phyloP scores from a whole-genome alignment of 2,888 invertebrate species.

The Liposcelis brunnea region DNA sequence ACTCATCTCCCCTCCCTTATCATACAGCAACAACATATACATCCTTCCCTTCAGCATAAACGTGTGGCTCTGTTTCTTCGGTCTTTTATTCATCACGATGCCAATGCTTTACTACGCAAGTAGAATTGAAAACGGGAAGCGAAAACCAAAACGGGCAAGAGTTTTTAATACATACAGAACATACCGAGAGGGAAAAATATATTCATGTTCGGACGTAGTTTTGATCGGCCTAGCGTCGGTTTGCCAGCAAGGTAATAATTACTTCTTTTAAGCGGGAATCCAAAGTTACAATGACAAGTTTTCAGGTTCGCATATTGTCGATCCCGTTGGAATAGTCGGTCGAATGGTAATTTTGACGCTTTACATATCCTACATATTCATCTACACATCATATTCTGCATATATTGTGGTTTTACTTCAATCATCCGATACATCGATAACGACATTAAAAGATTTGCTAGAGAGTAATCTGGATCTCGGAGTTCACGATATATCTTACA shows the following conservation, averaged over 20 bases:
- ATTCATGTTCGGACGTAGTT: no score
- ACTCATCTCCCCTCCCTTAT: background rate
- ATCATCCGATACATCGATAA: slow-evolving; percentile 11
- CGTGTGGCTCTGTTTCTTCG: slow-evolving; percentile 13
- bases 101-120: no score
- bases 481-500: slow-evolving; percentile 22
- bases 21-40: slow-evolving; percentile 13
- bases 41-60: slow-evolving; percentile 13
- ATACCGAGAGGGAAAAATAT: no score
- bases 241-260: background rate
- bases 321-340: slow-evolving; percentile 29
- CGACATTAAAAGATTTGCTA: slow-evolving; percentile 12
- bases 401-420: slow-evolving; percentile 13
- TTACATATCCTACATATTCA: slow-evolving; percentile 11
- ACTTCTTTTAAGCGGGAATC: no score
- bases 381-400: slow-evolving; percentile 13
- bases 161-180: no score
- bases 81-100: no score
- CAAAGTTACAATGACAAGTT: no score
- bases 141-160: no score
- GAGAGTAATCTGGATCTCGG: slow-evolving; percentile 12
- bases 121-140: no score
- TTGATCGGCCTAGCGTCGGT: no score
- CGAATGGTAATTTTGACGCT: slow-evolving; percentile 13
- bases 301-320: slow-evolving; percentile 15